A percentile compares a stretch with the other conserved stretches of the same genome.
Conservation (phyloP, 2,888 invertebrate genomes). For the Parnassius glacialis region DNA sequence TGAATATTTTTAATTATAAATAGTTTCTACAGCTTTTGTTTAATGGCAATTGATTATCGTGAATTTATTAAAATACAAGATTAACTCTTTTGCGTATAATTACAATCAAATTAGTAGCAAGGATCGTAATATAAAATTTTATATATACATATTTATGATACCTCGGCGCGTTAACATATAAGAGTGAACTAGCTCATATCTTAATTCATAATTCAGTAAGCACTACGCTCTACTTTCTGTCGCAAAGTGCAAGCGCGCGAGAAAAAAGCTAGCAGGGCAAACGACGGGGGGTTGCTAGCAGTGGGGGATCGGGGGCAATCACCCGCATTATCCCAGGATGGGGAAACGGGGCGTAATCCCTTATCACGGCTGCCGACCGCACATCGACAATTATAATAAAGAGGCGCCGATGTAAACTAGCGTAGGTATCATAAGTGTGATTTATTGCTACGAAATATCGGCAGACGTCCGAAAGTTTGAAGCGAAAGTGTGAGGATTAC, state of each 20-base stretch:
- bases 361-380: constrained; percentile 68
- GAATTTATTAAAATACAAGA: no score
- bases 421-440: constrained; percentile 21
- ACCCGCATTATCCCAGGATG: constrained; percentile 34
- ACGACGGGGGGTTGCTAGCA: constrained; percentile 33
- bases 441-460: constrained; percentile 5
- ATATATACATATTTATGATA: no score
- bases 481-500: no score
- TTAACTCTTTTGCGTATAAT: no score
- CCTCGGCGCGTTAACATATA: constrained; percentile 26
- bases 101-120: no score
- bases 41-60: no score
- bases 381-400: constrained; percentile 72
- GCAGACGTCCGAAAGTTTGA: no score
- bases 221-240: constrained; percentile 51
- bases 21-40: no score
- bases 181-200: constrained; percentile 50
- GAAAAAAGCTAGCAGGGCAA: constrained; percentile 64
- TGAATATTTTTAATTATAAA: no score
- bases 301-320: constrained; percentile 39
- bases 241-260: constrained; percentile 67
- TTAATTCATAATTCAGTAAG: constrained; percentile 75
- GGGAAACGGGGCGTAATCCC: constrained; percentile 58
- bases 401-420: constrained; percentile 56
- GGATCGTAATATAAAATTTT: no score